Conservation (phyloP, 2,888 invertebrate genomes). For the Chrysolina oricalcia region DNA sequence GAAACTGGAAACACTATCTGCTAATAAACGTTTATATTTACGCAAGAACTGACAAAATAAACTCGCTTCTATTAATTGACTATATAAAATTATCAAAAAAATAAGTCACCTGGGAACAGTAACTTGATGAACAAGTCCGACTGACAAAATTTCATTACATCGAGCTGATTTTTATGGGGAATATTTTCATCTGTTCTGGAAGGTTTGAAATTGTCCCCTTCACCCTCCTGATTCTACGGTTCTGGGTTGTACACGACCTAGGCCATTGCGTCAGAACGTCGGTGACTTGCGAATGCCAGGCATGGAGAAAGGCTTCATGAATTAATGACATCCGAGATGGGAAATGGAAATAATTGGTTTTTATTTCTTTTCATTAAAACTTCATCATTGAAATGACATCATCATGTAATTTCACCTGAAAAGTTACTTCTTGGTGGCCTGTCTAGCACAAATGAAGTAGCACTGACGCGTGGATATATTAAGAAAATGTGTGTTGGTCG, state of each 20-base stretch:
- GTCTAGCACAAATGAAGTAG: not conserved
- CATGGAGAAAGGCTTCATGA: constrained; percentile 23
- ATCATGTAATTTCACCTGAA: constrained; percentile 1
- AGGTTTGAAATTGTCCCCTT: not conserved
- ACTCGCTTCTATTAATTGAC: too few species aligned
- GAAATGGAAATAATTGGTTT: constrained; percentile 17
- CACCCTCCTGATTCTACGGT: not conserved
- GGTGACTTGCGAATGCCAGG: constrained; percentile 15
- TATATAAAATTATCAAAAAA: too few species aligned
- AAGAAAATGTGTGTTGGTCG: too few species aligned
- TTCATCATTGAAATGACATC: constrained; percentile 22
- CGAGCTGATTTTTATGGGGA: too few species aligned
- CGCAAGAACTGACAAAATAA: too few species aligned
- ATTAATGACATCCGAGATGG: constrained; percentile 11
- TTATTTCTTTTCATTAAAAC: constrained; percentile 3
- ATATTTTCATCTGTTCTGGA: too few species aligned
- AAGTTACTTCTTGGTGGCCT: not conserved
- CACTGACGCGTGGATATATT: not conserved
- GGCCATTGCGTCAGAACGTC: constrained; percentile 22
- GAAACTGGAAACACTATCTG: too few species aligned
- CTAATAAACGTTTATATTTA: too few species aligned
- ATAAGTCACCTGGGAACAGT: too few species aligned
- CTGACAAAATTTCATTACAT: too few species aligned
- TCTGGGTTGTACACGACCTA: constrained; percentile 20
- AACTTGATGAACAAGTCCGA: too few species aligned